A percentile compares a stretch with the other conserved stretches of the same genome.
These are phyloP conservation scores for Andrena praecox DNA, from an alignment of 2,888 invertebrate genomes.

Conservation along the genomic window DNA sequence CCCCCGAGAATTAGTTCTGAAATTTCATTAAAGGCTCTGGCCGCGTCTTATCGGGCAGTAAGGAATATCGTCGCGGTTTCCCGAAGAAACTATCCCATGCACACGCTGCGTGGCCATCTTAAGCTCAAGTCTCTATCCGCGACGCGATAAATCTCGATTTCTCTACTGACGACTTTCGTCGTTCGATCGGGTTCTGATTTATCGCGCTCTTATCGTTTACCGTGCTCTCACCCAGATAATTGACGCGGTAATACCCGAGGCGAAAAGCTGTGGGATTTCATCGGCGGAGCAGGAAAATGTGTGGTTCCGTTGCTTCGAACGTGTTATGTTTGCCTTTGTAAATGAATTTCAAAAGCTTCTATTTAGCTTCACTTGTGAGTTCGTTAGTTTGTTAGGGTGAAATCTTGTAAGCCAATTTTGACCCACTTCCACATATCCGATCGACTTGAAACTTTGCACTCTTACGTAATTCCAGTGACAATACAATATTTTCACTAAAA, in stretches of 20 bases:
- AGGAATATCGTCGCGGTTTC: neutral
- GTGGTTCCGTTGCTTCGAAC: neutral
- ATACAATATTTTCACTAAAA: too few relatives aligned
- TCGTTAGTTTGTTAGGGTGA: too few relatives aligned
- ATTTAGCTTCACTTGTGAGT: too few relatives aligned
- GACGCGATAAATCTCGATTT: conserved; percentile 16
- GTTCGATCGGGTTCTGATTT: conserved; percentile 6
- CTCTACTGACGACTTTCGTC: neutral
- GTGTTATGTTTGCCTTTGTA: neutral
- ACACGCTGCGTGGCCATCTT: neutral
- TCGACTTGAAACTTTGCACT: too few relatives aligned
- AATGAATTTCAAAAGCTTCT: neutral
- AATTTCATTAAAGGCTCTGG: conserved; percentile 27
- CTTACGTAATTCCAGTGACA: too few relatives aligned
- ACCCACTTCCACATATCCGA: too few relatives aligned
- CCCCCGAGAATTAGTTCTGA: conserved; percentile 9
- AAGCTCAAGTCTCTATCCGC: neutral
- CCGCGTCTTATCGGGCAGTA: neutral
- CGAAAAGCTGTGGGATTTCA: neutral
- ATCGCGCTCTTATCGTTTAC: neutral
- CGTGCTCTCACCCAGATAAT: neutral
- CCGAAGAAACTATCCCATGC: conserved; percentile 1
- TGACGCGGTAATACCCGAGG: neutral
- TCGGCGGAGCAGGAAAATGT: neutral
- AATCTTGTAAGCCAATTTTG: too few relatives aligned